Conservation (phyloP, 1,140 invertebrate genomes). For the Trypoxylus dichotomus region DNA sequence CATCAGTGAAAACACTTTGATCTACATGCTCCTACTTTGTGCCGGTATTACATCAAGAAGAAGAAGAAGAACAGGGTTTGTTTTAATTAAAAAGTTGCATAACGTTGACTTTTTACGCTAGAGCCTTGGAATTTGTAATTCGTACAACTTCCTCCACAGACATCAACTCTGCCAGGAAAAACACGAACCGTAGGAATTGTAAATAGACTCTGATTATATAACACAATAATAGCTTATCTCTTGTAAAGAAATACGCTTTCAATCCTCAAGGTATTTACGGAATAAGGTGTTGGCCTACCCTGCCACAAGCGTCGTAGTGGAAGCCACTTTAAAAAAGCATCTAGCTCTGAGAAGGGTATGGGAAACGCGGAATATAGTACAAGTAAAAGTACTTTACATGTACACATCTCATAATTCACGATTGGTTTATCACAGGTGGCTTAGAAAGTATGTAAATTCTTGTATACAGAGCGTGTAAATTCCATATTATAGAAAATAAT, state of each 20-base stretch:
- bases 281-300: slow-evolving; percentile 11
- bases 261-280: slow-evolving; percentile 7
- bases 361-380: not conserved
- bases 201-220: not conserved
- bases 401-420: not conserved
- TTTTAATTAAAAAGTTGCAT: slow-evolving; percentile 39
- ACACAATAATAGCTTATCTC: not conserved
- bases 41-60: not conserved
- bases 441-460: not conserved
- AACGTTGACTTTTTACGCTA: slow-evolving; percentile 31
- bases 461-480: not conserved
- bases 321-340: slow-evolving; percentile 3
- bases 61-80: slow-evolving; percentile 30
- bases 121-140: slow-evolving; percentile 33
- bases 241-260: not conserved
- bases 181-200: not conserved
- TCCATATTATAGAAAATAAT: too few relatives aligned
- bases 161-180: too few relatives aligned
- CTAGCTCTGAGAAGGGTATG: not conserved
- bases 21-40: slow-evolving; percentile 7
- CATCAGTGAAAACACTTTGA: slow-evolving; percentile 33
- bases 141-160: slow-evolving; percentile 9
- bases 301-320: not conserved
- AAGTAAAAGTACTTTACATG: slow-evolving; percentile 24
- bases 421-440: slow-evolving; percentile 7